Conservation (phyloP, 2,797 vertebrate species). For the Hybognathus amarus region DNA sequence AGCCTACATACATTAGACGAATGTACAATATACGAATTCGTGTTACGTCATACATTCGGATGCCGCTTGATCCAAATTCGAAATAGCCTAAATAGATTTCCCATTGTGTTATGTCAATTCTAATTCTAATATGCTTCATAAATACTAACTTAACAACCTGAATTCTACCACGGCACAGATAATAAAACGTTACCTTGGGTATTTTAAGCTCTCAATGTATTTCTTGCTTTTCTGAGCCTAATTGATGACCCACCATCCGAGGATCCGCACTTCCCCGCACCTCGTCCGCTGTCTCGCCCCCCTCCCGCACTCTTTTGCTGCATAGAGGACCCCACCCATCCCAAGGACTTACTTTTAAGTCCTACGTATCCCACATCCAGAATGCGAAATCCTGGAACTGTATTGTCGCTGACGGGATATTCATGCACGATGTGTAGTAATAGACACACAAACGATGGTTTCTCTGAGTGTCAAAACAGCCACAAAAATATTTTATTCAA, state of each 20-base stretch:
- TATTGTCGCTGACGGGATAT: background rate
- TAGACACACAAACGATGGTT: conserved; percentile 1
- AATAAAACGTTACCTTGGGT: conserved; percentile 57
- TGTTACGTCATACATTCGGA: conserved; percentile 25
- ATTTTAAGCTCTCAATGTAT: conserved; percentile 40
- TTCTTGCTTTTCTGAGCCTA: conserved; percentile 47
- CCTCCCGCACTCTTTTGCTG: conserved; percentile 67
- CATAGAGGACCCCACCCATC: conserved; percentile 77
- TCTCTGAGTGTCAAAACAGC: background rate
- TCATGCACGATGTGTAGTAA: background rate
- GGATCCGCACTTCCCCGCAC: conserved; percentile 69
- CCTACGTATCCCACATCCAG: conserved; percentile 60
- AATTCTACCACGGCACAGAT: background rate
- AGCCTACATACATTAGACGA: background rate
- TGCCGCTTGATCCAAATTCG: conserved; percentile 20
- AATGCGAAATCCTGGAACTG: conserved; percentile 43
- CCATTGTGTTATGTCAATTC: background rate
- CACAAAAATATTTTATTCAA: background rate
- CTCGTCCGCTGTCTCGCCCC: conserved; percentile 66
- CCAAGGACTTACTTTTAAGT: conserved; percentile 58
- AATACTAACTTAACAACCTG: conserved; percentile 3
- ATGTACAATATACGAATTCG: background rate
- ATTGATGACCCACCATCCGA: conserved; percentile 68
- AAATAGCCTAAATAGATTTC: background rate
- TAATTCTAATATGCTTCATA: background rate